Percentiles rank a stretch among this genome's conserved stretches.
Conservation (phyloP, 2,888 invertebrate species). For the Torymus aiolomorphi region DNA sequence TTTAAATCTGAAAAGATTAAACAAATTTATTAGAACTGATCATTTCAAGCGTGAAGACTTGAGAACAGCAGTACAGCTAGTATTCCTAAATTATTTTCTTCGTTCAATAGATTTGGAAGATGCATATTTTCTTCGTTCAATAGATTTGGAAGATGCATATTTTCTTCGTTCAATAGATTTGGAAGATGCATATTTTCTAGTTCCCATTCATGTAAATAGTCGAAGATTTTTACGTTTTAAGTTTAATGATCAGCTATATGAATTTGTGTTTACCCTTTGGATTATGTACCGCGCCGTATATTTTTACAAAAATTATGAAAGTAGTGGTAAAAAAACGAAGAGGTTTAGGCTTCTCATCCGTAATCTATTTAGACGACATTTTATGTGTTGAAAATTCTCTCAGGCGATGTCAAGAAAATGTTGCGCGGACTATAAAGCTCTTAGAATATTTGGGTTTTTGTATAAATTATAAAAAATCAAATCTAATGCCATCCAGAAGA, state of each 20-base stretch:
- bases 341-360: slow-evolving; percentile 48
- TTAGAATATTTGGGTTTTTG: slow-evolving; percentile 38
- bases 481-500: slow-evolving; percentile 13
- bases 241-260: slow-evolving; percentile 56
- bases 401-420: slow-evolving; percentile 16
- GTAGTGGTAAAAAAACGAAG: slow-evolving; percentile 53
- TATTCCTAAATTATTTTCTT: slow-evolving; percentile 45
- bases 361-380: slow-evolving; percentile 60
- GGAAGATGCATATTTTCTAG: slow-evolving; percentile 33
- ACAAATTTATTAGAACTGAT: slow-evolving; percentile 56
- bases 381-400: slow-evolving; percentile 5
- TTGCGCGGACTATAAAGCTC: slow-evolving; percentile 10
- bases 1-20: too few species aligned
- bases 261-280: slow-evolving; percentile 63
- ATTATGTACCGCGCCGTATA: slow-evolving; percentile 56
- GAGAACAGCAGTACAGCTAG: slow-evolving; percentile 57
- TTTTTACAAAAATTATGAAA: slow-evolving; percentile 62
- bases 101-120: slow-evolving; percentile 13
- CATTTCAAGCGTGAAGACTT: slow-evolving; percentile 65
- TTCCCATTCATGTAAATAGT: slow-evolving; percentile 52
- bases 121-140: too few species aligned
- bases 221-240: slow-evolving; percentile 61
- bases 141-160: too few species aligned
- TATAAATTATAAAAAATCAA: slow-evolving; percentile 43
- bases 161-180: too few species aligned